Base-by-base conservation (phyloP, 2,113 vertebrate genomes). In the Aix galericulata region DNA sequence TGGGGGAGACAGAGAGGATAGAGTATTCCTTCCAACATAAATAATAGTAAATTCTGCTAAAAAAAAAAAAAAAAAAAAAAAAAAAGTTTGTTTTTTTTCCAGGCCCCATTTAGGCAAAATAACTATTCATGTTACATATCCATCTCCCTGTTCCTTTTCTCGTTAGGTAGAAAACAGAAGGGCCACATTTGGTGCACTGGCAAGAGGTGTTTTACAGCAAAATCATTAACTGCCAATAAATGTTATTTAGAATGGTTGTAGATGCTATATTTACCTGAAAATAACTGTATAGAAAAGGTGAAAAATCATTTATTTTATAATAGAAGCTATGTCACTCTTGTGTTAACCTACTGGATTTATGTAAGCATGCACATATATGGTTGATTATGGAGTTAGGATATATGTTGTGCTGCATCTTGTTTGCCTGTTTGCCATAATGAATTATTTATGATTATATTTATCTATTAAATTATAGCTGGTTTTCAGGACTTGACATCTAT, bases 111-210 rank as follows among this genome's bases (percentile, higher is more conserved):
- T 79, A 46, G 64, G 11, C 17, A 50, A 63, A 87, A 7, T 32
- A 55, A 18, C 15, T 29, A 4, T 55, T 87, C 7, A 14, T 0
- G 0, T 11, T 87, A 9, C 17, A 17, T 36, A n/a, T 11, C 17
- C 13, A 36, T 36, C 21, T 75, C 44, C 36, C 36, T 29, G 25
- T 17, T 66, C 48, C 18, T 82, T 90, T 82, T 38, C 52, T 68
- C 29, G 32, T 3, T 8, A 38, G 29, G 10, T 72, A 32, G 6
- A 72, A 68, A 91, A 17, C 11, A 64, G 67, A 31, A 44, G 23
- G 18, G 2, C 9, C n/a, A 15, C 11, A 1, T 17, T 25, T 64
- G 14, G 9, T 76, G 42, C 3, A 56, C 8, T 20, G 64, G 17
- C 0, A 0, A 38, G n/a, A 72, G 60, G 21, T 32, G 3, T 14